Evolutionary conservation across 2,888 invertebrate genomes (phyloP).

Genomic region (Cylindroiulus punctatus): DNA sequence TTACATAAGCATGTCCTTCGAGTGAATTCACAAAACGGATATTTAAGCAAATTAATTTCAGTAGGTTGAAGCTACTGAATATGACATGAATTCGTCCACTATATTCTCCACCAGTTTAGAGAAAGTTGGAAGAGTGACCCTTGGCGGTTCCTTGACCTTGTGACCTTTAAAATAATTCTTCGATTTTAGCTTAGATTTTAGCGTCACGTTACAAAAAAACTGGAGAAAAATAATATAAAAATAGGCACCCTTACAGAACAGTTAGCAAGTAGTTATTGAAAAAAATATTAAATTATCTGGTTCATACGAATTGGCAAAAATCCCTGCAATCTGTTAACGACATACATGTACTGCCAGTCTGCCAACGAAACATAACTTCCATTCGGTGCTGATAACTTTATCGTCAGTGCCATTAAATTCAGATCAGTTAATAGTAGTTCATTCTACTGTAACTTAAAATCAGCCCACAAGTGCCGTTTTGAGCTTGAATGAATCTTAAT

Average conservation of each 20-base stretch:
- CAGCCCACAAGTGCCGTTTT: neutral
- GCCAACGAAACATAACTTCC: neutral
- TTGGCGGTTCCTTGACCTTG: neutral
- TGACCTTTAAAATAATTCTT: no score
- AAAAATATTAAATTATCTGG: neutral
- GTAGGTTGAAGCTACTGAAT: no score
- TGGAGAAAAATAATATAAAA: neutral
- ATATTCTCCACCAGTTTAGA: neutral
- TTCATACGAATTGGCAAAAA: constrained; percentile 5
- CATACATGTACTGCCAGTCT: no score
- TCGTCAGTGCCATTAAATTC: neutral
- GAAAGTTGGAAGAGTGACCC: neutral
- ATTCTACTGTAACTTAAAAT: neutral
- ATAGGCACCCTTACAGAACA: neutral
- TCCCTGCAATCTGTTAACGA: neutral
- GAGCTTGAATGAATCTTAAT: no score
- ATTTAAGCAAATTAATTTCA: neutral
- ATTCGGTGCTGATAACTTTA: constrained; percentile 1
- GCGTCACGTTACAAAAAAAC: neutral
- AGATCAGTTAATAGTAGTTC: neutral
- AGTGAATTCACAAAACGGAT: neutral
- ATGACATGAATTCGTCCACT: neutral
- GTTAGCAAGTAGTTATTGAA: neutral
- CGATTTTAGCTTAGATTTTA: no score
- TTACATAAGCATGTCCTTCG: constrained; percentile 16